phyloP scores from a whole-genome alignment of 1,140 invertebrate genomes.

The Chionoecetes opilio region DNA sequence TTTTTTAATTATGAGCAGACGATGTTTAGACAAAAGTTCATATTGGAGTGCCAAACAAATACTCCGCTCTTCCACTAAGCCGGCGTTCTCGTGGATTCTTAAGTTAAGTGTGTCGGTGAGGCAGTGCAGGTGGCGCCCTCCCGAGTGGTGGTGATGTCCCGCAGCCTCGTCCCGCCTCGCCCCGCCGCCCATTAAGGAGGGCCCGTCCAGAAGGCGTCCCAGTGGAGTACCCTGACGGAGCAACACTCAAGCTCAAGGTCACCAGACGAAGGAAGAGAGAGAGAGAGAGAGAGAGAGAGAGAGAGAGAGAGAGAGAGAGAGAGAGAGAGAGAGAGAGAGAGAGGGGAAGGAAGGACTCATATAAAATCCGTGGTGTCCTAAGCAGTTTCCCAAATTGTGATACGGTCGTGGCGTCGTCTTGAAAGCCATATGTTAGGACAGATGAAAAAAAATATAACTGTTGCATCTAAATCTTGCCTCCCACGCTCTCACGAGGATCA shows the following conservation, averaged over 20 bases:
- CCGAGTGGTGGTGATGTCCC: conserved; percentile 31
- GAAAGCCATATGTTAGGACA: conserved; percentile 16
- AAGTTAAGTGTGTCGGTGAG: conserved; percentile 42
- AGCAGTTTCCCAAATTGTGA: conserved; percentile 61
- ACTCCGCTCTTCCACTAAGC: not conserved
- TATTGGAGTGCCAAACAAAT: not conserved
- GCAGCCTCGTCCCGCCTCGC: not conserved
- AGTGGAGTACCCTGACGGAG: not conserved
- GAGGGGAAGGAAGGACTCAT: not conserved
- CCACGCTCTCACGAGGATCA: conserved; percentile 37
- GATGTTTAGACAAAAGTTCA: too few species aligned
- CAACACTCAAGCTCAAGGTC: not conserved
- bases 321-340: conserved; percentile 22
- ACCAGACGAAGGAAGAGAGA: not conserved
- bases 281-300: conserved; percentile 15
- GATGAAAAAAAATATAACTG: conserved; percentile 50
- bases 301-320: conserved; percentile 32
- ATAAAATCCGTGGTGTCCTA: not conserved
- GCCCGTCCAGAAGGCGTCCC: not conserved
- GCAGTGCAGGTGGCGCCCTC: conserved; percentile 18
- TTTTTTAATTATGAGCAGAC: too few species aligned
- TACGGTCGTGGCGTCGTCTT: conserved; percentile 36
- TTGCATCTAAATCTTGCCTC: not conserved
- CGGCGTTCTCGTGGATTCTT: conserved; percentile 2
- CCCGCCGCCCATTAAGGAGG: conserved; percentile 16